Conservation (phyloP, 64 coral and sea anemone genomes). For the Dendrophyllia cribrosa region DNA sequence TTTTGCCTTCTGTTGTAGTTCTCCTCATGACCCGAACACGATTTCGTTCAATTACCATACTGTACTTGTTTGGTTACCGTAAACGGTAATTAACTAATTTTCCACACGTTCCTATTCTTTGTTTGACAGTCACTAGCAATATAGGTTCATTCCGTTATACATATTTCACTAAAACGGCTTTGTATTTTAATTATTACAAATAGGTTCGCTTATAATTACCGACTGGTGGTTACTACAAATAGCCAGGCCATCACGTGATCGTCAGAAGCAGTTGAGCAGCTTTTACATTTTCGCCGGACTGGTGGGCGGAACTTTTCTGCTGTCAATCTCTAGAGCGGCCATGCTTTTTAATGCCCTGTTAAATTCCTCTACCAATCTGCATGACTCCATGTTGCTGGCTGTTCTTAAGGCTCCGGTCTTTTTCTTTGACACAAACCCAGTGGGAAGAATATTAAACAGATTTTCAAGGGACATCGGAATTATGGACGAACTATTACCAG, state of each 20-base stretch:
- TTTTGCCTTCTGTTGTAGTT: too few relatives aligned
- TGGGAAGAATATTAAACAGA: slow-evolving; percentile 69
- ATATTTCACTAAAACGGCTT: neutral
- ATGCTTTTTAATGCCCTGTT: neutral
- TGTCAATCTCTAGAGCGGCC: slow-evolving; percentile 37
- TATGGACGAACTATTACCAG: slow-evolving; percentile 59
- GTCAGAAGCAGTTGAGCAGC: neutral
- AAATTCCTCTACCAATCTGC: slow-evolving; percentile 26
- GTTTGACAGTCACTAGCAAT: too few relatives aligned
- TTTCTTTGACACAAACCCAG: slow-evolving; percentile 69
- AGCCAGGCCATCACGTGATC: slow-evolving; percentile 8
- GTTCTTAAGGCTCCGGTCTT: slow-evolving; percentile 51
- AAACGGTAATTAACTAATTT: too few relatives aligned
- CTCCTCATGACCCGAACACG: too few relatives aligned
- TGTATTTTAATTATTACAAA: neutral
- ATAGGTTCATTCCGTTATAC: too few relatives aligned
- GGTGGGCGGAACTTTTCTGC: slow-evolving; percentile 13
- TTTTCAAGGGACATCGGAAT: slow-evolving; percentile 65
- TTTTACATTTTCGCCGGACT: slow-evolving; percentile 45
- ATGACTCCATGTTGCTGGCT: slow-evolving; percentile 37
- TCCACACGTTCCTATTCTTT: too few relatives aligned
- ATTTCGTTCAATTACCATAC: too few relatives aligned
- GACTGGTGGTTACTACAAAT: slow-evolving; percentile 55
- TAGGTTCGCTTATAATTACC: neutral
- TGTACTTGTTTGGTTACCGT: too few relatives aligned